Percentiles rank a stretch among this genome's conserved stretches.
These are phyloP conservation scores for Drosophila rhopaloa DNA, from an alignment of 1,140 invertebrate species.

Conservation along the genomic window DNA sequence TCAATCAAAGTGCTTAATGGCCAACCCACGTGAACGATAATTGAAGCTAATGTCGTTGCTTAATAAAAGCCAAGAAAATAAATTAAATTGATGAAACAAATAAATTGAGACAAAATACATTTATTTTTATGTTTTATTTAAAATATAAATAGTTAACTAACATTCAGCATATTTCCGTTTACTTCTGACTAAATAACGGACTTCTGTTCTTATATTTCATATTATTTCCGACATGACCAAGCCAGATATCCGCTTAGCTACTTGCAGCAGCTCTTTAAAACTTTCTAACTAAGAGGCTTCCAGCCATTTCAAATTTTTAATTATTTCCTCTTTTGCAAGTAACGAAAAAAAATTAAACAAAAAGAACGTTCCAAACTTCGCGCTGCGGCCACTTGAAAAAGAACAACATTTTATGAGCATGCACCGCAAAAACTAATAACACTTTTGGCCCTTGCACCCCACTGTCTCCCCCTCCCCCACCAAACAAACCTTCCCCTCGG, in stretches of 20 bases:
- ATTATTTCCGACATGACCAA: conserved; percentile 33
- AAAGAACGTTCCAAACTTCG: conserved; percentile 59
- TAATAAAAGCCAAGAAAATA: background rate
- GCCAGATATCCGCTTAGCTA: conserved; percentile 37
- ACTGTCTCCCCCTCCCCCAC: background rate
- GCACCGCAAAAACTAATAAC: conserved; percentile 79
- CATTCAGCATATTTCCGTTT: background rate
- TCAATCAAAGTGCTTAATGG: conserved; percentile 17
- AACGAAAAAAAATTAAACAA: conserved; percentile 19
- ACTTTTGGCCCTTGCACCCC: conserved; percentile 53
- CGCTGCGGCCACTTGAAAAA: conserved; percentile 58
- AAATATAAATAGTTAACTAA: no score
- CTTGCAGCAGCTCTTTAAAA: conserved; percentile 54
- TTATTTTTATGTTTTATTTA: background rate
- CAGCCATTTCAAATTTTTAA: conserved; percentile 75
- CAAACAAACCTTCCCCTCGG: conserved; percentile 23
- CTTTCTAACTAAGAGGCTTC: conserved; percentile 62
- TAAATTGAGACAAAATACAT: background rate
- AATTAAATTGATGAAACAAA: background rate
- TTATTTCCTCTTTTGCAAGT: conserved; percentile 61
- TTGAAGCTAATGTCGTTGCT: conserved; percentile 19
- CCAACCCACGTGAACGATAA: conserved; percentile 7
- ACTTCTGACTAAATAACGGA: background rate
- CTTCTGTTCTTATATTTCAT: background rate
- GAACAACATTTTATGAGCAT: conserved; percentile 77